Percentiles rank a stretch among this genome's conserved stretches.
Evolutionary conservation across 2,888 invertebrate species (phyloP).

Genomic region (Melieria crassipennis): DNA sequence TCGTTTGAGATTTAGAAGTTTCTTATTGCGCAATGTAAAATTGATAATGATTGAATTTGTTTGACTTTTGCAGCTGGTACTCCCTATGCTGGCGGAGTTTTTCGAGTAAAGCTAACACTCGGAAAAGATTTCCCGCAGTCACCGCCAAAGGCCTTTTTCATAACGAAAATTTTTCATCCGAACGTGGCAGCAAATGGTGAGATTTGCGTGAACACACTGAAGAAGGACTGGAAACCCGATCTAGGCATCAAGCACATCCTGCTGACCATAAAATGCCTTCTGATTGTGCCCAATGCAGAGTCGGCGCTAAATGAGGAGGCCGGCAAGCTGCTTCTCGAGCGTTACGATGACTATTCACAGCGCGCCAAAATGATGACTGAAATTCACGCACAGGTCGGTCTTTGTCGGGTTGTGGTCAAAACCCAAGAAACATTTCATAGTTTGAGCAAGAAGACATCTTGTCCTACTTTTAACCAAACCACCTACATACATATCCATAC

Average conservation of each 20-base stretch:
- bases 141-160: conserved; percentile 92
- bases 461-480: not conserved
- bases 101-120: conserved; percentile 87
- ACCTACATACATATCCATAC: not conserved
- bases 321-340: conserved; percentile 90
- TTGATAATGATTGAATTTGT: not conserved
- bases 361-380: conserved; percentile 91
- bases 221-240: conserved; percentile 96
- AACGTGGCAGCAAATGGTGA: conserved; percentile 94
- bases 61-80: conserved; percentile 78
- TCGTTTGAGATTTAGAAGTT: conserved; percentile 15
- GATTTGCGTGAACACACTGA: conserved; percentile 95
- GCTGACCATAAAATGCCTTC: conserved; percentile 91
- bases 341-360: conserved; percentile 91
- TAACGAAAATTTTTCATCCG: conserved; percentile 97
- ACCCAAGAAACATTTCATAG: not conserved
- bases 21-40: not conserved
- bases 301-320: conserved; percentile 98
- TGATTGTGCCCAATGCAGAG: conserved; percentile 97
- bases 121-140: conserved; percentile 92
- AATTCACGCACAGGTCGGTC: conserved; percentile 81
- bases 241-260: conserved; percentile 95
- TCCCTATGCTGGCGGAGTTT: conserved; percentile 89
- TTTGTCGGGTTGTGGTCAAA: conserved; percentile 32
- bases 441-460: not conserved